A percentile compares a stretch with the other conserved stretches of the same genome.
Evolutionary conservation across 1,140 invertebrate genomes (phyloP).

Genomic region (Platorchestia sp.): DNA sequence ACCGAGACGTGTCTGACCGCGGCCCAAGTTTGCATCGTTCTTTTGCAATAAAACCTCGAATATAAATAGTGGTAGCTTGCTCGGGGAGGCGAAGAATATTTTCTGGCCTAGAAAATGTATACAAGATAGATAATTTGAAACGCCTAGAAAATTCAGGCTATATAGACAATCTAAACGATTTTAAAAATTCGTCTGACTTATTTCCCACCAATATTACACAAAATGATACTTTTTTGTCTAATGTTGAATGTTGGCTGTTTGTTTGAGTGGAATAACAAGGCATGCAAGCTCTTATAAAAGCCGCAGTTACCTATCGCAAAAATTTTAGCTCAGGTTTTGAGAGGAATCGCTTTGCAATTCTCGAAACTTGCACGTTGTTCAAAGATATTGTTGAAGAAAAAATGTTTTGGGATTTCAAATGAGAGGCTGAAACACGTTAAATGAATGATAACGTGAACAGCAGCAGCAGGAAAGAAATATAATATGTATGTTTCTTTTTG

Average conservation of each 20-base stretch:
- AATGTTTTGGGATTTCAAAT: background rate
- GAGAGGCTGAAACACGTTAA: background rate
- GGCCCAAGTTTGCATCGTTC: slow-evolving; percentile 26
- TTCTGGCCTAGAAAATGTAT: background rate
- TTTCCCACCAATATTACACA: no score
- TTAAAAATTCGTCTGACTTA: no score
- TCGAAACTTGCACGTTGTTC: background rate
- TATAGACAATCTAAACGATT: no score
- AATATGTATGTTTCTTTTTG: background rate
- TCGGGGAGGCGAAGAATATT: background rate
- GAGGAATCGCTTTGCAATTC: background rate
- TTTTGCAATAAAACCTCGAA: background rate
- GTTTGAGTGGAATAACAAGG: background rate
- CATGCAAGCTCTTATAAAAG: background rate
- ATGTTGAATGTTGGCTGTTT: background rate
- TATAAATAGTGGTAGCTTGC: background rate
- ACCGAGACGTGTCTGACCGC: slow-evolving; percentile 19
- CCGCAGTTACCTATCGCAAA: background rate
- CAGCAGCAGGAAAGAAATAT: background rate
- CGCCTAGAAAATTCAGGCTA: no score
- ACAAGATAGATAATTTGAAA: no score
- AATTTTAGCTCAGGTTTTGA: background rate
- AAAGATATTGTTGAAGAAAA: background rate
- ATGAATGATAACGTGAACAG: background rate
- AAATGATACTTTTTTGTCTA: no score